Evolutionary conservation across 2,797 vertebrate species (phyloP).

Genomic region (Sebastes diploproa): DNA sequence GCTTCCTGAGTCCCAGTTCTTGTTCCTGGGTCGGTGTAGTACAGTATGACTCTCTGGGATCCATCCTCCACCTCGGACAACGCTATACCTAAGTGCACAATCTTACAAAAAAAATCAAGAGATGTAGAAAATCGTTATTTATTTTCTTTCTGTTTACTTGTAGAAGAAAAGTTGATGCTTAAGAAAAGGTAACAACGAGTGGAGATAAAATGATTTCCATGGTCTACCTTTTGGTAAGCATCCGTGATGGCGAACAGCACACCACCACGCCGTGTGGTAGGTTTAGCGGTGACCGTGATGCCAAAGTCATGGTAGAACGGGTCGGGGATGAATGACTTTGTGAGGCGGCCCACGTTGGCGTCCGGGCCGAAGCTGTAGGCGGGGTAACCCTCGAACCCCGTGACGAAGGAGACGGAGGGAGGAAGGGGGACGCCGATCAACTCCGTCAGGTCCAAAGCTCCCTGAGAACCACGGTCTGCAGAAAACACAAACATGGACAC

Average conservation of each 20-base stretch:
- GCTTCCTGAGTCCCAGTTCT: constrained; percentile 83
- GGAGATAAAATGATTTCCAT: rapidly evolving
- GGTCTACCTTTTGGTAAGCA: constrained; percentile 85
- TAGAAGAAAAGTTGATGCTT: not conserved
- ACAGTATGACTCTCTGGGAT: constrained; percentile 88
- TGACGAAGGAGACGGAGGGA: constrained; percentile 91
- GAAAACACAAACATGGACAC: not conserved
- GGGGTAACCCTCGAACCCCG: constrained; percentile 92
- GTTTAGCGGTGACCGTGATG: constrained; percentile 85
- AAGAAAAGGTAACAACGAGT: not conserved
- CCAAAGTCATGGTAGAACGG: constrained; percentile 91
- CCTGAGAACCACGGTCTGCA: constrained; percentile 81
- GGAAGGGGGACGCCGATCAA: constrained; percentile 95
- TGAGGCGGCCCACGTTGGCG: constrained; percentile 91
- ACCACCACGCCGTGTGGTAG: constrained; percentile 84
- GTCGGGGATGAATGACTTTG: constrained; percentile 87
- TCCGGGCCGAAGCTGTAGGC: constrained; percentile 92
- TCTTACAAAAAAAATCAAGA: constrained; percentile 34
- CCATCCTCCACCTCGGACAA: constrained; percentile 88
- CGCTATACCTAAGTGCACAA: constrained; percentile 89
- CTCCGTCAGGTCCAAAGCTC: constrained; percentile 90
- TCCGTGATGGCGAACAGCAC: constrained; percentile 93
- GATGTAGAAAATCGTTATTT: not conserved
- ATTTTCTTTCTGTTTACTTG: not conserved
- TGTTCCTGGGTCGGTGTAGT: constrained; percentile 89